Conservation (phyloP, 1,140 invertebrate genomes). For the Leguminivora glycinivorella region DNA sequence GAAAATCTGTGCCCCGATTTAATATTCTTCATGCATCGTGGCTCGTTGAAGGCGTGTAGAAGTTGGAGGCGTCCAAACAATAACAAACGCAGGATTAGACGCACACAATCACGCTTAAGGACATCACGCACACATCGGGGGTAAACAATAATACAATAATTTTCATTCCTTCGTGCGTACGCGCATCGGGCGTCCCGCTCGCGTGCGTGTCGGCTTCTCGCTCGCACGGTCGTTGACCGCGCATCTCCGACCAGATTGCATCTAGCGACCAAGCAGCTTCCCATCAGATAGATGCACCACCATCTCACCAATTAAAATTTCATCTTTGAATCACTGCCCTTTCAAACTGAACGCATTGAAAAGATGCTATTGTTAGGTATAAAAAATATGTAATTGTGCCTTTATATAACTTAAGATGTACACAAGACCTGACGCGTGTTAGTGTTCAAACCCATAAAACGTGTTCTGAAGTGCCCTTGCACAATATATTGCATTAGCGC, state of each 20-base stretch:
- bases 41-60: conserved; percentile 33
- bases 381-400: neutral
- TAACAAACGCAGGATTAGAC: conserved; percentile 55
- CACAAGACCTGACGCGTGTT: conserved; percentile 6
- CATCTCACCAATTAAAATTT: conserved; percentile 72
- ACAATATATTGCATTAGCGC: conserved; percentile 53
- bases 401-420: neutral
- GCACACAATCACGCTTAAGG: conserved; percentile 43
- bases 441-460: conserved; percentile 8
- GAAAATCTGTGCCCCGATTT: conserved; percentile 33
- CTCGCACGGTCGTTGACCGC: conserved; percentile 68
- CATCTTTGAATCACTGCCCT: conserved; percentile 36
- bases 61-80: conserved; percentile 45
- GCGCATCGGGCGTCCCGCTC: conserved; percentile 63
- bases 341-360: conserved; percentile 3
- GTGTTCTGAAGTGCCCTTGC: conserved; percentile 36
- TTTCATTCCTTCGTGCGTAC: conserved; percentile 77
- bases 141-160: conserved; percentile 75
- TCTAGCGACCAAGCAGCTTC: conserved; percentile 74
- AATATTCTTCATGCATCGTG: conserved; percentile 41
- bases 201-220: conserved; percentile 49
- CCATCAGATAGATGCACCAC: conserved; percentile 62
- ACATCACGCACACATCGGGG: conserved; percentile 44
- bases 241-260: conserved; percentile 75
- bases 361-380: neutral